Evolutionary conservation across 2,113 vertebrate genomes (phyloP).

Genomic region (Petrocephalus microphthalmus): DNA sequence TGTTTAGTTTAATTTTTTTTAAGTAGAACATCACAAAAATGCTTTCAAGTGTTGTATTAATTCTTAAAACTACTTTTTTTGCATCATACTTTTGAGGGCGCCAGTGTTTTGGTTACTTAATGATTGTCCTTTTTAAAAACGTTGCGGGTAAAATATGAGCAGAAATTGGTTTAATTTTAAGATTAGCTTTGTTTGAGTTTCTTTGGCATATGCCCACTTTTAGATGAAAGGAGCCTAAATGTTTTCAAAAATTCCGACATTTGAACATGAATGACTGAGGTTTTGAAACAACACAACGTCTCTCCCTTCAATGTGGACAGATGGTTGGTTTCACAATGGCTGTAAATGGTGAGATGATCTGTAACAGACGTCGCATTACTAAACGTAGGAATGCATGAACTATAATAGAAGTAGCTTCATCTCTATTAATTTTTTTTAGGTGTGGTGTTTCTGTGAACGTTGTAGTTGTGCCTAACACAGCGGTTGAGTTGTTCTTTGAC

Average conservation of each 20-base stretch:
- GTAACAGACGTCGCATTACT: constrained; percentile 40
- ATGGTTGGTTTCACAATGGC: constrained; percentile 44
- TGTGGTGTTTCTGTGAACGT: not conserved
- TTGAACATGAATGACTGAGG: constrained; percentile 25
- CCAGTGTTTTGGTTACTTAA: constrained; percentile 23
- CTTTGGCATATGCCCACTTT: constrained; percentile 28
- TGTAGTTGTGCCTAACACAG: not conserved
- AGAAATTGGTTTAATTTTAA: constrained; percentile 37
- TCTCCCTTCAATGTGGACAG: constrained; percentile 26
- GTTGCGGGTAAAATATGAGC: constrained; percentile 22
- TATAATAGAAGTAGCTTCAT: constrained; percentile 10
- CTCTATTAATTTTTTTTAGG: not conserved
- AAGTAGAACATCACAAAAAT: constrained; percentile 10
- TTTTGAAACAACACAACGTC: constrained; percentile 26
- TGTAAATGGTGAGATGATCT: constrained; percentile 48
- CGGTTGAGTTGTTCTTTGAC: constrained; percentile 67
- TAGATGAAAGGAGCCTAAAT: constrained; percentile 28
- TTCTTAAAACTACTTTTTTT: constrained; percentile 21
- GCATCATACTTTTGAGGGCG: constrained; percentile 24
- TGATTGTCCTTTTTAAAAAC: constrained; percentile 10
- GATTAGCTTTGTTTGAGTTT: constrained; percentile 27
- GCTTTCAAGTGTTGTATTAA: constrained; percentile 22
- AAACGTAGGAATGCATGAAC: constrained; percentile 8
- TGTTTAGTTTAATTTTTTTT: constrained; percentile 18
- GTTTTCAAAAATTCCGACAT: constrained; percentile 25